Conservation (phyloP, 2,113 vertebrate genomes). For the Uropsilus gracilis region DNA sequence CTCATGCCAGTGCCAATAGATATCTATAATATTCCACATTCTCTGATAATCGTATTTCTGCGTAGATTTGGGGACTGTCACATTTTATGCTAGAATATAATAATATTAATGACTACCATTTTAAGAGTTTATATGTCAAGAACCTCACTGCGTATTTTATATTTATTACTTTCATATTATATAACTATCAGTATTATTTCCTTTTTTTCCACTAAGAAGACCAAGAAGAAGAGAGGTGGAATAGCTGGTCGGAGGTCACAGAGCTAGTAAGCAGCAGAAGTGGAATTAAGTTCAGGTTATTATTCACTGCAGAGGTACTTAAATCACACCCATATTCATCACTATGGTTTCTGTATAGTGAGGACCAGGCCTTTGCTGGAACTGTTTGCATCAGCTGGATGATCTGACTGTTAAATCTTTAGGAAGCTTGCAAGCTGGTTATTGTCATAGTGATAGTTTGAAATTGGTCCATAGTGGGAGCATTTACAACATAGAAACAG, state of each 20-base stretch:
- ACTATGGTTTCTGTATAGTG: not conserved
- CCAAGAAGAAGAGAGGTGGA: not conserved
- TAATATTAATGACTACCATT: constrained; percentile 11
- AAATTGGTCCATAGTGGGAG: not conserved
- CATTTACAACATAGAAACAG: constrained; percentile 31
- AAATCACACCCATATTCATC: not conserved
- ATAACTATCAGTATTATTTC: not conserved
- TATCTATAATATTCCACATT: constrained; percentile 8
- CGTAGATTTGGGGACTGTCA: not conserved
- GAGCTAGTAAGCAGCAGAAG: not conserved
- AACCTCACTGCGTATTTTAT: not conserved
- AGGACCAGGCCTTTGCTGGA: not conserved
- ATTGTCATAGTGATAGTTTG: not conserved
- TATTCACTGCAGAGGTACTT: not conserved
- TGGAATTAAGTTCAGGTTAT: not conserved
- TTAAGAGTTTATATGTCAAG: not conserved
- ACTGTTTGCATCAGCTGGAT: not conserved
- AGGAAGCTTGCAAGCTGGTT: not conserved
- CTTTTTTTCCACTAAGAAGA: not conserved
- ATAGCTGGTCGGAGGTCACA: not conserved
- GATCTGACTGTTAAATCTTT: not conserved
- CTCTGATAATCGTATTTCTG: constrained; percentile 35
- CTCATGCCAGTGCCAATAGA: not conserved
- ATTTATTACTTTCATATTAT: not conserved
- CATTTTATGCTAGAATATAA: constrained; percentile 26